Evolutionary conservation across 2,113 vertebrate species (phyloP).

Genomic region (Callaeas wilsoni): DNA sequence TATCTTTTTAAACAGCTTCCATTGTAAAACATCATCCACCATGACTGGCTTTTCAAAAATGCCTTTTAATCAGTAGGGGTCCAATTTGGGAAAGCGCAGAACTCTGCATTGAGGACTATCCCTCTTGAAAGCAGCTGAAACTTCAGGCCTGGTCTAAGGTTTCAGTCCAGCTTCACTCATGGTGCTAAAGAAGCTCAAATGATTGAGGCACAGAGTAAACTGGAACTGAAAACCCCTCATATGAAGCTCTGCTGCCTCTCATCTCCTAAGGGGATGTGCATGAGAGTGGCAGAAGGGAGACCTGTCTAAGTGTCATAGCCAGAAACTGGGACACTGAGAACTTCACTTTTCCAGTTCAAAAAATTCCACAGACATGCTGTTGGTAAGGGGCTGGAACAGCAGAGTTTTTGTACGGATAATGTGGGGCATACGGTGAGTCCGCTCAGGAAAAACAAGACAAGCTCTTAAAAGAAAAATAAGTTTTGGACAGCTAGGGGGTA

Average conservation of each 20-base stretch:
- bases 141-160: not conserved
- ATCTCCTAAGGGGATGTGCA: not conserved
- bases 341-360: not conserved
- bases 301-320: not conserved
- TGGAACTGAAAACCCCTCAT: not conserved
- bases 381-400: not conserved
- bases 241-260: not conserved
- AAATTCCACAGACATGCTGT: not conserved
- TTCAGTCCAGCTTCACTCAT: not conserved
- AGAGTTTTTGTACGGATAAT: not conserved
- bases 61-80: not conserved
- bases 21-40: not conserved
- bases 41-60: slow-evolving; percentile 8
- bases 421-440: not conserved
- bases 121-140: not conserved
- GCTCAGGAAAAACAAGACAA: not conserved
- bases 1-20: not conserved
- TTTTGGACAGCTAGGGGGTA: not conserved
- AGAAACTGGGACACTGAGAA: not conserved
- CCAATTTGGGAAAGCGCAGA: not conserved
- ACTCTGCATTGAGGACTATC: not conserved
- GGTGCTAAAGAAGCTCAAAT: not conserved
- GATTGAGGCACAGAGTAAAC: not conserved
- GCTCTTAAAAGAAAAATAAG: not conserved
- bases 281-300: not conserved